Conservation (phyloP, 2,888 invertebrate genomes). For the Acheta domesticus region DNA sequence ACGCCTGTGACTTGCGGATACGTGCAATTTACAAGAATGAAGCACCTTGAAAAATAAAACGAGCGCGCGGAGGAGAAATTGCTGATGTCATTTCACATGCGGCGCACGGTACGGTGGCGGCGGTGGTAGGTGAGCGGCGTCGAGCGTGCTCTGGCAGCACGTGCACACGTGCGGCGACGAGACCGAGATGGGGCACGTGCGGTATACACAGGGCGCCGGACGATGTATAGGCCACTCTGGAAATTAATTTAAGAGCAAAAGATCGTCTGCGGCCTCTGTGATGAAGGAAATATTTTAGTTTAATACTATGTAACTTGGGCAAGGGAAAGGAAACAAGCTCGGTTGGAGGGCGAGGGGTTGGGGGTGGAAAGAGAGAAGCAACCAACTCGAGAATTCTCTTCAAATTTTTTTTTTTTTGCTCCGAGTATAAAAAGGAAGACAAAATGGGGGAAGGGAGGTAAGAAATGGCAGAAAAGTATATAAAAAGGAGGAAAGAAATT, state of each 20-base stretch:
- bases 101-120: not conserved
- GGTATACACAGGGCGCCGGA: not conserved
- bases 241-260: constrained; percentile 19
- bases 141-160: not conserved
- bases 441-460: constrained; percentile 19
- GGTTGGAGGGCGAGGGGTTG: not conserved
- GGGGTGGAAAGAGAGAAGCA: constrained; percentile 21
- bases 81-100: not conserved
- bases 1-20: not conserved
- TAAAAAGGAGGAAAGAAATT: constrained; percentile 22
- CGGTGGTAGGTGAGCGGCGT: not conserved
- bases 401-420: constrained; percentile 20
- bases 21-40: not conserved
- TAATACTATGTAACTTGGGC: constrained; percentile 29
- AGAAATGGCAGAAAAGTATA: constrained; percentile 21
- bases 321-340: constrained; percentile 12
- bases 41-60: not conserved
- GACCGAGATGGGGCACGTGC: not conserved
- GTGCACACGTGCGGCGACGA: not conserved
- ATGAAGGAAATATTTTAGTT: constrained; percentile 30
- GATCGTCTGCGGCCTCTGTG: not conserved
- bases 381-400: constrained; percentile 27
- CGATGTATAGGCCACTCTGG: not conserved
- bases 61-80: no score
- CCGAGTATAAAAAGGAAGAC: not conserved